phyloP scores from a whole-genome alignment of 2,888 invertebrate species.

The Timema podura region DNA sequence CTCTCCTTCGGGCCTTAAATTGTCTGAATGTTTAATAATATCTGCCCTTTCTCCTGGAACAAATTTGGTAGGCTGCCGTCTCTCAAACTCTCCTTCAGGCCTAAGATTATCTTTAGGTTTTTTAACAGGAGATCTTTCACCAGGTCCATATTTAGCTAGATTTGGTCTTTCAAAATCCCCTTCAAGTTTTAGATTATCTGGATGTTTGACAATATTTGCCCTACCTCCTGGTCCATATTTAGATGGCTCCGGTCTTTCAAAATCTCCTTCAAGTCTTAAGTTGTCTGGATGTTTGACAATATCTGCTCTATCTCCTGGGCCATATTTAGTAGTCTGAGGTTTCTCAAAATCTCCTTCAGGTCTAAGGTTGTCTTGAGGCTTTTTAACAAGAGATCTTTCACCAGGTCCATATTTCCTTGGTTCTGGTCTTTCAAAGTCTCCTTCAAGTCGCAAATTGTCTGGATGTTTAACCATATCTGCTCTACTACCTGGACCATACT shows the following conservation, averaged over 20 bases:
- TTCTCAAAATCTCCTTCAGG: constrained; percentile 59
- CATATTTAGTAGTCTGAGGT: constrained; percentile 39
- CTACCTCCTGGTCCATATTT: constrained; percentile 17
- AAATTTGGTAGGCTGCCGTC: constrained; percentile 42
- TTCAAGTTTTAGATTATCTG: constrained; percentile 40
- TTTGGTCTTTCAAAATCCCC: constrained; percentile 34
- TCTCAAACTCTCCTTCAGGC: constrained; percentile 49
- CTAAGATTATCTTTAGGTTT: constrained; percentile 49
- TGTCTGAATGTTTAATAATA: constrained; percentile 35
- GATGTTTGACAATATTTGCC: constrained; percentile 38
- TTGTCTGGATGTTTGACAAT: constrained; percentile 53
- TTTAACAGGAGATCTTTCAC: constrained; percentile 38
- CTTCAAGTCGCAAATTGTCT: constrained; percentile 47
- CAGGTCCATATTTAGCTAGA: constrained; percentile 43
- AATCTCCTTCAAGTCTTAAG: constrained; percentile 56
- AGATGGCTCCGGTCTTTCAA: constrained; percentile 25
- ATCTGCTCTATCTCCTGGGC: constrained; percentile 34
- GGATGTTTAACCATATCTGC: constrained; percentile 35
- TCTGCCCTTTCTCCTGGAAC: constrained; percentile 33
- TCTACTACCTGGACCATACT: constrained; percentile 40
- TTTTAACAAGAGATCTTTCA: constrained; percentile 43
- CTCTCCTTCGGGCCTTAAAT: constrained; percentile 47
- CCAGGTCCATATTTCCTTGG: constrained; percentile 38
- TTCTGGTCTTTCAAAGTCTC: constrained; percentile 53
- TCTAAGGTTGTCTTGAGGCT: constrained; percentile 58